A percentile compares a stretch with the other conserved stretches of the same genome.
These are phyloP conservation scores for Hipposideros armiger DNA, from an alignment of 2,113 vertebrate genomes.

Conservation along the genomic window DNA sequence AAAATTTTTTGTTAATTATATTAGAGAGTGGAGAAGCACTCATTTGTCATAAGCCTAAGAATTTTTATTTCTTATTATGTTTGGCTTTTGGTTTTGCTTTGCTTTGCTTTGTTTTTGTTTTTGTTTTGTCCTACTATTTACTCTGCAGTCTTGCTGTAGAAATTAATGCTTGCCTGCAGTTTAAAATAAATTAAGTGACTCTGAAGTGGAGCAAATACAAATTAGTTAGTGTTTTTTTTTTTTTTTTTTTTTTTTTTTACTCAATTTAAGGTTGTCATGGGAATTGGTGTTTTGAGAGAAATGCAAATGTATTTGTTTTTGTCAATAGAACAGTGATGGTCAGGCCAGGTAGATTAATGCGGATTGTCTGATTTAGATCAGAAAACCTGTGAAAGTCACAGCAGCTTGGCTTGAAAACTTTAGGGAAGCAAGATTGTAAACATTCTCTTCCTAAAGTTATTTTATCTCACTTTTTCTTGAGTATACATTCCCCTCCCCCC, in stretches of 20 bases:
- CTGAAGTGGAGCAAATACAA: slow-evolving; percentile 38
- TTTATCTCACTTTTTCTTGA: slow-evolving; percentile 4
- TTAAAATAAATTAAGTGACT: slow-evolving; percentile 52
- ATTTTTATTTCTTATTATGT: slow-evolving; percentile 47
- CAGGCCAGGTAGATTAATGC: background rate
- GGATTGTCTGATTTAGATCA: background rate
- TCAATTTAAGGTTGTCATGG: background rate
- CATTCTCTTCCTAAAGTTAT: background rate
- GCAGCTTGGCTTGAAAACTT: slow-evolving; percentile 23
- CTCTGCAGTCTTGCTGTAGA: background rate
- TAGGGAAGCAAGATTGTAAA: background rate
- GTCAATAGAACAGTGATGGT: background rate
- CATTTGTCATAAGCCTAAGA: background rate
- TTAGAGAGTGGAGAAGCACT: background rate
- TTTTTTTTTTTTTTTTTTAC: slow-evolving; percentile 45
- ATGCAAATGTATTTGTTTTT: slow-evolving; percentile 19
- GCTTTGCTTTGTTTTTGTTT: slow-evolving; percentile 31
- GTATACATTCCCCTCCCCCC: background rate
- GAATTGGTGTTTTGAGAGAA: slow-evolving; percentile 10
- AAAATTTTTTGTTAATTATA: slow-evolving; percentile 44
- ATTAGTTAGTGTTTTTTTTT: background rate
- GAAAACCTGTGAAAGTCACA: slow-evolving; percentile 32
- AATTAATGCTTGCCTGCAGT: slow-evolving; percentile 36
- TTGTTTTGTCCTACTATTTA: slow-evolving; percentile 13
- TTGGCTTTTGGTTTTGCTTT: slow-evolving; percentile 49